phyloP scores from a whole-genome alignment of 2,888 invertebrate genomes.

The Thymelicus acteon region DNA sequence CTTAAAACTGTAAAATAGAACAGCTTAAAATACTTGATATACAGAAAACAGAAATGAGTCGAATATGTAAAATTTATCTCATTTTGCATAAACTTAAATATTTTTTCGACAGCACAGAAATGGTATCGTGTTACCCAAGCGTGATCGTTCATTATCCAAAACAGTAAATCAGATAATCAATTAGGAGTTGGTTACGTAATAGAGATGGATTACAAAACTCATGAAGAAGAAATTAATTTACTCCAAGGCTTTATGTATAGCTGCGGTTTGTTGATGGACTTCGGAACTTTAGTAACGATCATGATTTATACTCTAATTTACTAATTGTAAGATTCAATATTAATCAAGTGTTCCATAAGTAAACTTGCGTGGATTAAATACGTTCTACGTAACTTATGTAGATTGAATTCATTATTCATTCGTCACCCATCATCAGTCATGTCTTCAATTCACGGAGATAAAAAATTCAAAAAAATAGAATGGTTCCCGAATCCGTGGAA shows the following conservation, averaged over 20 bases:
- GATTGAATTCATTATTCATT: constrained; percentile 26
- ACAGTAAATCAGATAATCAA: background rate
- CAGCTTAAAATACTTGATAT: too few relatives aligned
- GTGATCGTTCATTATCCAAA: background rate
- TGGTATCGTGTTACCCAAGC: too few relatives aligned
- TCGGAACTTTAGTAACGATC: background rate
- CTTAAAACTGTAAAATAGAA: too few relatives aligned
- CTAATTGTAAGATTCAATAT: background rate
- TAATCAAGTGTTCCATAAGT: constrained; percentile 6
- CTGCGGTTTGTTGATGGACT: background rate
- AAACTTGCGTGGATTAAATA: background rate
- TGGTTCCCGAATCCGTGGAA: constrained; percentile 29
- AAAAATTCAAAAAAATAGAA: constrained; percentile 24
- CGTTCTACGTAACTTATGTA: background rate
- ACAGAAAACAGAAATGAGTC: too few relatives aligned
- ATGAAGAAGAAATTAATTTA: constrained; percentile 4
- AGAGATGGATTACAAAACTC: constrained; percentile 2
- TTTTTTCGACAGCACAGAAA: too few relatives aligned
- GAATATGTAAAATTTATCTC: too few relatives aligned
- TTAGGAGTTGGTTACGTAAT: background rate
- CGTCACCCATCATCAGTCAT: constrained; percentile 30
- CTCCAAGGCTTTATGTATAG: background rate
- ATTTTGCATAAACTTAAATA: too few relatives aligned
- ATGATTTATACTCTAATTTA: background rate
- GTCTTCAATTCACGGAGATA: constrained; percentile 27